Conservation (phyloP, 1,140 invertebrate genomes). For the Apis florea region DNA sequence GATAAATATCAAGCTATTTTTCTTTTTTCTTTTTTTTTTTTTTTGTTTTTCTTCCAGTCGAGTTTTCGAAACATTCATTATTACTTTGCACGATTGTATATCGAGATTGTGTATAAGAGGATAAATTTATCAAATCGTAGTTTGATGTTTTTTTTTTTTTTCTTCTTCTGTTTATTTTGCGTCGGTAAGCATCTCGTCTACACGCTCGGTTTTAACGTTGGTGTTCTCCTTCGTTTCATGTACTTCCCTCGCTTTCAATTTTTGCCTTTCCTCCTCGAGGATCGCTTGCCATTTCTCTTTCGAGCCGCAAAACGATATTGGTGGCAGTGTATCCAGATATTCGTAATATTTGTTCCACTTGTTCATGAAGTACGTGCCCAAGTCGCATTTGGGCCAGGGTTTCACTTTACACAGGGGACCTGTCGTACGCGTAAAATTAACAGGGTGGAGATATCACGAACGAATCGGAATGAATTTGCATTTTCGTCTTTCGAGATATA, state of each 20-base stretch:
- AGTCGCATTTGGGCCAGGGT: constrained; percentile 83
- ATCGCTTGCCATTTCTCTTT: constrained; percentile 16
- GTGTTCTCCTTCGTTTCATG: accelerated
- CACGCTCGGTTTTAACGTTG: not conserved
- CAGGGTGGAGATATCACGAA: no score
- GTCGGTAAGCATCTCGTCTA: no score
- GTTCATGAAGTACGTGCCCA: constrained; percentile 69
- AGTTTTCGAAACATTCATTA: no score
- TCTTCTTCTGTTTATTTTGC: no score
- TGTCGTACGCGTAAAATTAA: not conserved
- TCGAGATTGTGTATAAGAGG: no score
- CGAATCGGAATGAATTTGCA: no score
- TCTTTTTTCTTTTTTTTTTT: no score
- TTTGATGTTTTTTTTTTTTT: no score
- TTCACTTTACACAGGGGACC: constrained; percentile 79
- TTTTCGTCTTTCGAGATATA: not conserved
- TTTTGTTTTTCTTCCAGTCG: not conserved
- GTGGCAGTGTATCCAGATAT: constrained; percentile 33
- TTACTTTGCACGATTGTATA: no score
- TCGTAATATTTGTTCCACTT: constrained; percentile 52
- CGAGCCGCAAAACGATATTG: constrained; percentile 39
- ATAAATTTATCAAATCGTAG: no score
- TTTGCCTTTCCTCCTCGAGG: not conserved
- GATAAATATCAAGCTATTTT: not conserved
- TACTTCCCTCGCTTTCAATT: not conserved